Evolutionary conservation across 2,888 invertebrate genomes (phyloP).

Genomic region (Mesochorus sp.): DNA sequence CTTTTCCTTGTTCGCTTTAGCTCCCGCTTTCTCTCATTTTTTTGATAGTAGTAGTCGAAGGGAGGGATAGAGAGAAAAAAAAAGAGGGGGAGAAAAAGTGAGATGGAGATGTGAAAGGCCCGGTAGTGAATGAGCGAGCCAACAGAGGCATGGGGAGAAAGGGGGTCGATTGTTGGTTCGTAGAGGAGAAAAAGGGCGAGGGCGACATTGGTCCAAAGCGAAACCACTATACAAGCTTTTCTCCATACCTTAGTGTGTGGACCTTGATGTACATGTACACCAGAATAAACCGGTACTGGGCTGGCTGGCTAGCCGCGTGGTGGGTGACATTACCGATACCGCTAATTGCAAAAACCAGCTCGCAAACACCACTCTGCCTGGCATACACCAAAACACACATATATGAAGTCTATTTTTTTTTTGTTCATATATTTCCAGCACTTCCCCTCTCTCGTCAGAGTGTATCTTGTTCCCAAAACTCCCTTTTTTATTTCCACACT

Average conservation of each 20-base stretch:
- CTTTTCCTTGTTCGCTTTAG: conserved; percentile 3
- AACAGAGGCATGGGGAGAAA: conserved; percentile 11
- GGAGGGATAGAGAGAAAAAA: conserved; percentile 10
- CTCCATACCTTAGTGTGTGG: conserved; percentile 14
- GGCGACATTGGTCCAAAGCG: background rate
- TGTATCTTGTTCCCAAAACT: conserved; percentile 28
- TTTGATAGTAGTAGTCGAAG: conserved; percentile 15
- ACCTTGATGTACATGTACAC: conserved; percentile 19
- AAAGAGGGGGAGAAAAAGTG: conserved; percentile 10
- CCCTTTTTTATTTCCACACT: conserved; percentile 38
- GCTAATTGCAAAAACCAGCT: conserved; percentile 77
- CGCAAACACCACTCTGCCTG: conserved; percentile 60
- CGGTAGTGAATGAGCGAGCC: conserved; percentile 37
- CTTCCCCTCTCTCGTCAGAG: conserved; percentile 16
- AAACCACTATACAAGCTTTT: conserved; percentile 11
- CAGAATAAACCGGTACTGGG: conserved; percentile 9
- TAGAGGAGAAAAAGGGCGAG: conserved; percentile 26
- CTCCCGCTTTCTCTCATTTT: background rate
- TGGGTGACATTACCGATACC: conserved; percentile 74
- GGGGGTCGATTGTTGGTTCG: conserved; percentile 37
- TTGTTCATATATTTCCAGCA: conserved; percentile 6
- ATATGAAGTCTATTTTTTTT: conserved; percentile 39
- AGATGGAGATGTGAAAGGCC: conserved; percentile 11
- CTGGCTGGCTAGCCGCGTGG: conserved; percentile 63
- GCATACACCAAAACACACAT: conserved; percentile 21